These are phyloP conservation scores for Drosophila ustulata DNA, from an alignment of 2,888 invertebrate species.

Conservation along the genomic window DNA sequence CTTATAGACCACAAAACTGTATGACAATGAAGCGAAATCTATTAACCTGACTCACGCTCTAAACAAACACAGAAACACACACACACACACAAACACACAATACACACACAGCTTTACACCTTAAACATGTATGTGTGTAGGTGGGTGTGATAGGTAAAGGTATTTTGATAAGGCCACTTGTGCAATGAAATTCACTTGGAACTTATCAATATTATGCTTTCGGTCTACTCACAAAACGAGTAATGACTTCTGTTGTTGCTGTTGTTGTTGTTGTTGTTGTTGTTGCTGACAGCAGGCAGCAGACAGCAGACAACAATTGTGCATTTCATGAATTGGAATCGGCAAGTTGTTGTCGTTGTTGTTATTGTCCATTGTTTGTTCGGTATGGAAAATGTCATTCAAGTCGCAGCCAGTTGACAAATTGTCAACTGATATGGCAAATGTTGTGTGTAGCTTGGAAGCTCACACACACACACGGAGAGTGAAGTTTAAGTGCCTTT, in stretches of 20 bases:
- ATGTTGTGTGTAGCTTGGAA: conserved; percentile 53
- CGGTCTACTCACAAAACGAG: conserved; percentile 23
- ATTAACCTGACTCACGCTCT: conserved; percentile 26
- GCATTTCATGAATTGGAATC: conserved; percentile 75
- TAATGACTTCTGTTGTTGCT: conserved; percentile 49
- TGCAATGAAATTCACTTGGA: conserved; percentile 22
- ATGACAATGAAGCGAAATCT: conserved; percentile 5
- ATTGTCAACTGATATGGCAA: conserved; percentile 79
- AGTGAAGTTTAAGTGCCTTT: conserved; percentile 46
- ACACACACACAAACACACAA: conserved; percentile 3
- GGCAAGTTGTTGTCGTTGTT: conserved; percentile 29
- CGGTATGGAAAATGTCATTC: conserved; percentile 69
- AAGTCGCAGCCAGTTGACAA: conserved; percentile 73
- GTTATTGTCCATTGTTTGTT: conserved; percentile 62
- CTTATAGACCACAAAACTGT: conserved; percentile 11
- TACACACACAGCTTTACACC: background rate
- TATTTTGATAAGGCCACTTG: conserved; percentile 44
- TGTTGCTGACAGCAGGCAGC: conserved; percentile 45
- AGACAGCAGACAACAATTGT: conserved; percentile 76
- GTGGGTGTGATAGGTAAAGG: conserved; percentile 4
- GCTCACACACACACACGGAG: conserved; percentile 24
- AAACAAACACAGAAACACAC: conserved; percentile 10
- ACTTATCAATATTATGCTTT: conserved; percentile 41
- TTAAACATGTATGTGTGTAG: background rate
- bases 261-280: conserved; percentile 34